phyloP scores from a whole-genome alignment of 2,113 vertebrate species.

The Psilopsiagon aymara region DNA sequence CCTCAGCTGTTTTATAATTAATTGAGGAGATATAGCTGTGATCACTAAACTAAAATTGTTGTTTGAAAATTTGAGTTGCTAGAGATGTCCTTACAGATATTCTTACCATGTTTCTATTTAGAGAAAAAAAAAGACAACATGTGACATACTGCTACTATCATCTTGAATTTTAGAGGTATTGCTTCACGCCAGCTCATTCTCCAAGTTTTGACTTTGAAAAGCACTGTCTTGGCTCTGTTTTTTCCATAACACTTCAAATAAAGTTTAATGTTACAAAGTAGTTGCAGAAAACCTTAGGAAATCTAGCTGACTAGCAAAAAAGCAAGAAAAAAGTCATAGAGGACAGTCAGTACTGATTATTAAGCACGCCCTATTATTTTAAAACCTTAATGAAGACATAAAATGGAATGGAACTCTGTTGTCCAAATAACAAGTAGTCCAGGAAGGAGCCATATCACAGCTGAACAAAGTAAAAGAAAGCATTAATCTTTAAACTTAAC shows the following conservation, averaged over 20 bases:
- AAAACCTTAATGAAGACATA: not conserved
- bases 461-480: not conserved
- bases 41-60: slow-evolving; percentile 49
- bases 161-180: not conserved
- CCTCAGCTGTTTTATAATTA: slow-evolving; percentile 47
- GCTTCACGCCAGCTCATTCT: not conserved
- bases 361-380: not conserved
- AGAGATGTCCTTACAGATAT: slow-evolving; percentile 39
- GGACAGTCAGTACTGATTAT: not conserved
- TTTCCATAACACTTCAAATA: not conserved
- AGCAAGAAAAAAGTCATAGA: accelerated
- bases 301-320: not conserved
- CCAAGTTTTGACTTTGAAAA: not conserved
- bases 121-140: not conserved
- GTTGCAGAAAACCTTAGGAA: not conserved
- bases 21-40: slow-evolving; percentile 35
- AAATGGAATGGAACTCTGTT: not conserved
- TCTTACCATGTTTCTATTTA: slow-evolving; percentile 56
- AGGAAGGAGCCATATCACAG: not conserved
- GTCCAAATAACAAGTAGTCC: not conserved
- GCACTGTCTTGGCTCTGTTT: not conserved
- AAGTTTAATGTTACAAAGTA: not conserved
- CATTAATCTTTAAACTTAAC: not conserved
- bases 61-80: not conserved
- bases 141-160: not conserved